These are phyloP conservation scores for Leptothorax acervorum DNA, from an alignment of 2,888 invertebrate species.

Conservation along the genomic window DNA sequence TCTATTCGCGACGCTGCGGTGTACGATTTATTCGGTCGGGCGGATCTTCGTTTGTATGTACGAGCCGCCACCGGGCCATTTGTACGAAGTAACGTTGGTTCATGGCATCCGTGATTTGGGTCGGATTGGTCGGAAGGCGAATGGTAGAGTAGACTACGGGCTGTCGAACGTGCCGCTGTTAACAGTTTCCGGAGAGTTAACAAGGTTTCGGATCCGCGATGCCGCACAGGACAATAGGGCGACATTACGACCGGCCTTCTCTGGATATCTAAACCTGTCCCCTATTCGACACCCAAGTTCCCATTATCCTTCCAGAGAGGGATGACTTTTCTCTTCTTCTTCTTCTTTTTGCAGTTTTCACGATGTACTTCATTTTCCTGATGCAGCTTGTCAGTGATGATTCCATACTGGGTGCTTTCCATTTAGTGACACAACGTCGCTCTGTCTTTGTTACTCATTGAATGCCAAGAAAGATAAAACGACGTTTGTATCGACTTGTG, in stretches of 20 bases:
- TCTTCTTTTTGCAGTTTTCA: not conserved
- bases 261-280: slow-evolving; percentile 72
- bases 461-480: not conserved
- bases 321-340: not conserved
- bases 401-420: not conserved
- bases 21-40: slow-evolving; percentile 44
- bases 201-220: slow-evolving; percentile 81
- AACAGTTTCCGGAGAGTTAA: slow-evolving; percentile 84
- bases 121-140: slow-evolving; percentile 61
- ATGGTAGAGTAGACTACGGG: slow-evolving; percentile 60
- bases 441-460: not conserved
- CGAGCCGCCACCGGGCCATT: slow-evolving; percentile 59
- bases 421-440: not conserved
- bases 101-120: slow-evolving; percentile 69
- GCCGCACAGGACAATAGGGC: slow-evolving; percentile 81
- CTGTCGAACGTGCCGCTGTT: slow-evolving; percentile 80
- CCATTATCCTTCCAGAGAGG: slow-evolving; percentile 8
- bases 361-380: not conserved
- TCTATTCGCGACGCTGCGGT: slow-evolving; percentile 36
- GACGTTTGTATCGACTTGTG: not conserved
- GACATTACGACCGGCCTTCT: slow-evolving; percentile 79
- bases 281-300: slow-evolving; percentile 27
- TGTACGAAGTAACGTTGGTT: slow-evolving; percentile 66
- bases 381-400: slow-evolving; percentile 4
- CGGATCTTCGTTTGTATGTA: slow-evolving; percentile 70